Percentiles rank a stretch among this genome's conserved stretches.
Evolutionary conservation across 2,888 invertebrate species (phyloP).

Genomic region (Nephrocerus scutellatus): DNA sequence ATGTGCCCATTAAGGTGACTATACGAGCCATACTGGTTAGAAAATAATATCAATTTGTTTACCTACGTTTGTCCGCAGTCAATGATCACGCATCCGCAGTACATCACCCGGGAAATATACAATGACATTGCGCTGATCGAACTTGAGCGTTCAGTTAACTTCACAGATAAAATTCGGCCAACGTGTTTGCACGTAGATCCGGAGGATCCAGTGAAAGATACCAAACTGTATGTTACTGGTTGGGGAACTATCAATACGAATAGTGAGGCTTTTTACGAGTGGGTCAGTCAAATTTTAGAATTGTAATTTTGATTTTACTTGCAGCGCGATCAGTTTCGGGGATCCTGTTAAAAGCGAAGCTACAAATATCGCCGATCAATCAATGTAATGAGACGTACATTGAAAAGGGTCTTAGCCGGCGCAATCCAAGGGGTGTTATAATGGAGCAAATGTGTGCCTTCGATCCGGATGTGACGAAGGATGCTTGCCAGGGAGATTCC

Average conservation of each 20-base stretch:
- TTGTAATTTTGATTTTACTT: slow-evolving; percentile 9
- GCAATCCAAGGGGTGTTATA: slow-evolving; percentile 15
- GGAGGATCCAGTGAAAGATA: slow-evolving; percentile 7
- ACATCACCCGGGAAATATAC: slow-evolving; percentile 19
- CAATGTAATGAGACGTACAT: slow-evolving; percentile 22
- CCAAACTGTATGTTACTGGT: slow-evolving; percentile 24
- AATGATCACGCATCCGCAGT: slow-evolving; percentile 13
- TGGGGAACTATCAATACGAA: slow-evolving; percentile 24
- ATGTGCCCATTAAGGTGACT: slow-evolving; percentile 1
- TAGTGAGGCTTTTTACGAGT: slow-evolving; percentile 15
- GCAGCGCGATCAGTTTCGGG: slow-evolving; percentile 21
- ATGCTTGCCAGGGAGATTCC: slow-evolving; percentile 27
- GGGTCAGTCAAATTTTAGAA: not conserved
- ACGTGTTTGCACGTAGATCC: slow-evolving; percentile 27
- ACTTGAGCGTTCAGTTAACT: slow-evolving; percentile 13
- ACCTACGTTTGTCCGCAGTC: too few species aligned
- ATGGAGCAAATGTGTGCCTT: slow-evolving; percentile 27
- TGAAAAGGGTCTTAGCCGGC: slow-evolving; percentile 8
- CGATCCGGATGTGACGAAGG: slow-evolving; percentile 20
- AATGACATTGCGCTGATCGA: slow-evolving; percentile 30
- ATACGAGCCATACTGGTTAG: too few species aligned
- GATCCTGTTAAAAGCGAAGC: slow-evolving; percentile 23
- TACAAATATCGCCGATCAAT: slow-evolving; percentile 20
- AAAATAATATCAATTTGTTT: too few species aligned
- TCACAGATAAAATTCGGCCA: slow-evolving; percentile 20